Base-by-base conservation (phyloP, 2,113 vertebrate genomes). In the Dromaius novaehollandiae region DNA sequence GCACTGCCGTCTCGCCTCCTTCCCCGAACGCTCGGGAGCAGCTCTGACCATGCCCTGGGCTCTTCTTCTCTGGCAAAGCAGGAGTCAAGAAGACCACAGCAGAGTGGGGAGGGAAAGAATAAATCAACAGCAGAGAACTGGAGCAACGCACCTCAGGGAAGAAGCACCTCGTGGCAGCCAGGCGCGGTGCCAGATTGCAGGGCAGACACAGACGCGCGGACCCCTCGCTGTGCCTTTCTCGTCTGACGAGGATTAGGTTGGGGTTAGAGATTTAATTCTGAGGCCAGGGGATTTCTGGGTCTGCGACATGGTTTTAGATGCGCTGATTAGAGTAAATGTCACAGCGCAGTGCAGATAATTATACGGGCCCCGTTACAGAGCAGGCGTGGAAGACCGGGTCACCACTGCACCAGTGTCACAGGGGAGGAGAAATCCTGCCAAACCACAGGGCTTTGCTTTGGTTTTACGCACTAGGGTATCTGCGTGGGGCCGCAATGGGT, bases 221-320 rank as follows among this genome's bases (percentile, higher is more conserved):
- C 13, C 65, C 75, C 77, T 18, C 0, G 1, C 56, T 6, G 40
- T 80, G 64, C 90, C 82, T 38, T 56, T 60, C 92, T 58, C 48
- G 2, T 84, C 58, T 16, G 0, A 30, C 0, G 2, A 63, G 89
- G 95, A 95, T 95, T 96, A 95, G 81, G 30, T 51, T 9, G 76
- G 90, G 46, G 76, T 58, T 70, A 74, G 82, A 89, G 93, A 92
- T 78, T 75, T 93, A 95, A 96, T 94, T 93, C 86, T 64, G 3
- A 34, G 34, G 86, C 93, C 3, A 13, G 40, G 88, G 69, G 44
- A 32, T 94, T 97, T 93, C 95, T 96, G 93, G 96, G 95, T 96
- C 56, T 2, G 20, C 86, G 96, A 82, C 95, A 92, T 3, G 83
- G 80, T 94, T 95, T 88, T 48, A 74, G 13, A 70, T 4, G 76